Evolutionary conservation across 2,888 invertebrate genomes (phyloP).

Genomic region (Nephrotoma flavescens): DNA sequence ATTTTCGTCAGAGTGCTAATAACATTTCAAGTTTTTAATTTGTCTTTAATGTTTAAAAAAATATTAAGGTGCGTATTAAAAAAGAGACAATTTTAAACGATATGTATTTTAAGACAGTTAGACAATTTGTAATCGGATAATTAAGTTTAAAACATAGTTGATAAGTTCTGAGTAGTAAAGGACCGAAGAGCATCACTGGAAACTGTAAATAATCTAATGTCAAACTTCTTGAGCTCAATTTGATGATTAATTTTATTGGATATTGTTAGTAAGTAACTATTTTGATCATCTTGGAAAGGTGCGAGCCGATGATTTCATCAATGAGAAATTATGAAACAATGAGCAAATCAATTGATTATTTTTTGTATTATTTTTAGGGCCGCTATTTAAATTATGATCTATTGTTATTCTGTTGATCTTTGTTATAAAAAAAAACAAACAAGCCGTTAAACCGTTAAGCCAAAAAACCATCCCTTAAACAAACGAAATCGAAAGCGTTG

Average conservation of each 20-base stretch:
- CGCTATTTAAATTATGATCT: background rate
- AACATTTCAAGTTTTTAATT: background rate
- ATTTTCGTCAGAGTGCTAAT: background rate
- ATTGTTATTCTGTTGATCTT: slow-evolving; percentile 2
- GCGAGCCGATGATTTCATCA: background rate
- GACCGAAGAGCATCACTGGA: background rate
- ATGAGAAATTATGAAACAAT: slow-evolving; percentile 4
- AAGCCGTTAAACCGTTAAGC: background rate
- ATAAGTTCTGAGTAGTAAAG: background rate
- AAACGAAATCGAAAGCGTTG: too few species aligned
- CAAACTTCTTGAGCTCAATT: background rate
- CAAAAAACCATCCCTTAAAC: too few species aligned
- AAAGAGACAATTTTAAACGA: background rate
- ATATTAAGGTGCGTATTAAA: background rate
- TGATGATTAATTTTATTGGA: background rate
- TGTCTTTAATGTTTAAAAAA: background rate
- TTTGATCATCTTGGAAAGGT: background rate
- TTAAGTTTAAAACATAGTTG: background rate
- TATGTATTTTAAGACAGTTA: background rate
- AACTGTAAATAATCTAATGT: background rate
- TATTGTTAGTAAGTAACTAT: background rate
- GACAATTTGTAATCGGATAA: background rate
- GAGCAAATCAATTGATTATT: background rate
- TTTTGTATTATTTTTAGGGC: slow-evolving; percentile 2
- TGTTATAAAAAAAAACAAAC: background rate